phyloP scores from a whole-genome alignment of 2,797 vertebrate species.

The Galaxias olidus region DNA sequence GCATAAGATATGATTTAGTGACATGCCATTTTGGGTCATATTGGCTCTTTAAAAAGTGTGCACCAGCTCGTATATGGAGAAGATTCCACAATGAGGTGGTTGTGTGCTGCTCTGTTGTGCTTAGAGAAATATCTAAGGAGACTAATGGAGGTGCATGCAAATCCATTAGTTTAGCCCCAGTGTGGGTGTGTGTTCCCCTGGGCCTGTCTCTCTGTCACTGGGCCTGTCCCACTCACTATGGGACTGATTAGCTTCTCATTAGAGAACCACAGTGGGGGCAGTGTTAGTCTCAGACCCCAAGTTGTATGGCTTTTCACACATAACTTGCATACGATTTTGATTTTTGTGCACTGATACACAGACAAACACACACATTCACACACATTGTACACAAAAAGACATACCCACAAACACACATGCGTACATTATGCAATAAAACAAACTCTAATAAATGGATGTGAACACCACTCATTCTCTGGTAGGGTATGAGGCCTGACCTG shows the following conservation, averaged over 20 bases:
- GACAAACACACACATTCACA: no score
- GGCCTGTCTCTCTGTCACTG: slow-evolving; percentile 51
- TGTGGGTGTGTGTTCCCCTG: slow-evolving; percentile 49
- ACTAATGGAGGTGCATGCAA: slow-evolving; percentile 45
- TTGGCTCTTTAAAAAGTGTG: slow-evolving; percentile 47
- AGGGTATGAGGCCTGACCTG: slow-evolving; percentile 29
- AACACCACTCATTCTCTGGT: no score
- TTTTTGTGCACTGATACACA: no score
- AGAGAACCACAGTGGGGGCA: slow-evolving; percentile 39
- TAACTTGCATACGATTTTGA: no score
- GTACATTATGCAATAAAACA: no score
- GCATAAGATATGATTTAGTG: slow-evolving; percentile 22
- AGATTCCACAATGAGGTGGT: slow-evolving; percentile 31
- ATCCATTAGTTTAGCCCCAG: slow-evolving; percentile 64
- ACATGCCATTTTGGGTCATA: slow-evolving; percentile 31
- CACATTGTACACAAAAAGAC: neutral
- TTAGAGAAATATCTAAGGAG: slow-evolving; percentile 45
- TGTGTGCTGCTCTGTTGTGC: slow-evolving; percentile 55
- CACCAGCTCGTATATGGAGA: slow-evolving; percentile 26
- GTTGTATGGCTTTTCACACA: no score
- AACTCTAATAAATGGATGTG: no score
- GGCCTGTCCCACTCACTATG: slow-evolving; percentile 51
- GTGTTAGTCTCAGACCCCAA: neutral
- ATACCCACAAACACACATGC: neutral
- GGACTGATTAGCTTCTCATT: slow-evolving; percentile 62